Base-by-base conservation (phyloP, 2,113 vertebrate genomes). In the Archilochus colubris region DNA sequence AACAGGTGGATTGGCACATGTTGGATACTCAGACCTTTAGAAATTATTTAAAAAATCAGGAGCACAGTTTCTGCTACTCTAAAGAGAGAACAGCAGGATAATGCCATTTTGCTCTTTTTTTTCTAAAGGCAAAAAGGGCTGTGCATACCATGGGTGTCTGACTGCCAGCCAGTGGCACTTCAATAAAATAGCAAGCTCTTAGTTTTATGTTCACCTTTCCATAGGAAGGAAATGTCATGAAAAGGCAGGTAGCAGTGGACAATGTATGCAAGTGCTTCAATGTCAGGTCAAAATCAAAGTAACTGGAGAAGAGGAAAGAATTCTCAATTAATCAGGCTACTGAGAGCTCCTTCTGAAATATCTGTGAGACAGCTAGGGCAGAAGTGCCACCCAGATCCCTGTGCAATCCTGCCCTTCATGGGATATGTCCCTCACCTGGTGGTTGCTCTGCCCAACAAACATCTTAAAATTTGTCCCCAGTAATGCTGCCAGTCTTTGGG, bases 381-480 rank as follows among this genome's bases (percentile, higher is more conserved):
- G 48, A 2, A 14, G 33, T 20, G 80, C 31, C 33, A 8, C 14
- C 30, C 58, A 33, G 64, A 3, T 9, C 10, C 9, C 0, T 1
- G 21, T 23, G 59, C 4, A 53, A 20, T 33, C 28, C 59, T n/a
- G 48, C 66, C 30, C 54, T 44, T 10, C 2, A 3, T 27, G 16
- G 38, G 55, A 8, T 8, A 1, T 2, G 7, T 20, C 25, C 31
- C 31, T 51, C 21, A 12, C 59, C 33, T 23, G 1, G 20, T 3
- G 27, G 14, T 43, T 57, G 23, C 19, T 86, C 40, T 67, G 40
- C 72, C 33, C 64, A 25, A 17, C 43, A 54, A 36, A 30, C 7
- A 2, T 31, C 20, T 10, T 54, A 28, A 14, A 0, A 31, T 14
- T 14, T 72, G 75, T 57, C 46, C 24, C 25, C 20, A 28, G 22